Evolutionary conservation across 1,140 invertebrate genomes (phyloP), one percentile per base, ranked within the genome.

Genomic region (Oedothorax gibbosus): DNA sequence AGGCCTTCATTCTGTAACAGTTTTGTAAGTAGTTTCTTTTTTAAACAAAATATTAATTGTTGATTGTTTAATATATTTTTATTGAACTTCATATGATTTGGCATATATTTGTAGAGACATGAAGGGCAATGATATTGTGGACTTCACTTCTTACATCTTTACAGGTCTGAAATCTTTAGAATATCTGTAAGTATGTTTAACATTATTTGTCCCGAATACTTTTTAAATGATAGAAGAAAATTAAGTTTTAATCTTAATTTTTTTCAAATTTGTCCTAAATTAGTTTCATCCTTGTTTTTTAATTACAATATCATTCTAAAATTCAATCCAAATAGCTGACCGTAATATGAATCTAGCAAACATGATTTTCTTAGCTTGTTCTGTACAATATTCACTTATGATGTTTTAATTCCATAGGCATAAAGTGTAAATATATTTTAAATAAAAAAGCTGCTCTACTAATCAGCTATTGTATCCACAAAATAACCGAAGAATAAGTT

Each of bases 141-240:
- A 85, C 51, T 64, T 83, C 20, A 56, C 85, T 77, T 50, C 86
- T 60, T 77, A 89, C 53, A 88, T 90, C n/a, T 90, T 91, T 81
- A 85, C 87, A 20, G 89, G 88, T 18, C 66, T 91, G 18, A 87
- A 87, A 15, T 87, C 85, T 62, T 80, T 91, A 10, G 69, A 88
- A 62, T 87, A 83, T 15, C 73, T 91, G 88, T 90, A 87, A 89
- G 89, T 89, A 56, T 57, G 18, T 71, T 11, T 1, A 7, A 8
- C 15, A 3, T 75, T 12, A 1, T 65, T 35, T n/a, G 9, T 49
- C 15, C 7, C 56, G 7, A 54, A 35, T 56, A 50, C 12, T 15
- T 2, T 21, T 35, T 6, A 57, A 20, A 57, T 6, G 21, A 35
- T 21, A 0, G 2, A 57, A 21, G n/a, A n/a, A n/a, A n/a, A n/a